phyloP scores from a whole-genome alignment of 2,797 vertebrate genomes.

The Crypturellus tataupa region DNA sequence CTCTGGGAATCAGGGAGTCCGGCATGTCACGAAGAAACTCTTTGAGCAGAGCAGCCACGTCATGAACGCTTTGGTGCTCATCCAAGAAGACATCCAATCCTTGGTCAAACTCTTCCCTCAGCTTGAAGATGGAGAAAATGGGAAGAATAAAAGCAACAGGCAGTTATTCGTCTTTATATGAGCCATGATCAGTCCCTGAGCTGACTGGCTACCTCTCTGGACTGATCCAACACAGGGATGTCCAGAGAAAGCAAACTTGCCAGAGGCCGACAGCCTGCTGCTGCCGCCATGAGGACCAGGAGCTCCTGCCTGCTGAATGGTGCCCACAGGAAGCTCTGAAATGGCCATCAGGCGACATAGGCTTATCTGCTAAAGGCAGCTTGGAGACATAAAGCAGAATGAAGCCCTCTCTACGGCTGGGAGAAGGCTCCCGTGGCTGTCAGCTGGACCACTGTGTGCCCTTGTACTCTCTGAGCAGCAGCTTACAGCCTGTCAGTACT shows the following conservation, averaged over 20 bases:
- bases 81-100: slow-evolving; percentile 88
- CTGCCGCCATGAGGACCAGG: not conserved
- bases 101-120: slow-evolving; percentile 90
- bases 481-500: not conserved
- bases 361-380: not conserved
- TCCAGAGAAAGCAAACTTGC: not conserved
- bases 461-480: not conserved
- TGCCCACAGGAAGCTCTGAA: not conserved
- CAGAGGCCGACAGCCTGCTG: not conserved
- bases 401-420: not conserved
- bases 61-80: slow-evolving; percentile 90
- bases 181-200: not conserved
- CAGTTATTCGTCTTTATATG: not conserved
- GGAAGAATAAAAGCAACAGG: not conserved
- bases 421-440: not conserved
- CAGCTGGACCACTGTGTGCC: not conserved
- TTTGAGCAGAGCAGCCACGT: slow-evolving; percentile 93
- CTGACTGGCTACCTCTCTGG: not conserved
- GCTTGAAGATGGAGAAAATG: slow-evolving; percentile 67
- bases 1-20: slow-evolving; percentile 88
- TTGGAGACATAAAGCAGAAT: not conserved
- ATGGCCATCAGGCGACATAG: not conserved
- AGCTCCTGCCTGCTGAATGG: not conserved
- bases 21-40: slow-evolving; percentile 92
- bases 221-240: not conserved